These are phyloP conservation scores for Salmo trutta DNA, from an alignment of 2,797 vertebrate species.

Conservation along the genomic window DNA sequence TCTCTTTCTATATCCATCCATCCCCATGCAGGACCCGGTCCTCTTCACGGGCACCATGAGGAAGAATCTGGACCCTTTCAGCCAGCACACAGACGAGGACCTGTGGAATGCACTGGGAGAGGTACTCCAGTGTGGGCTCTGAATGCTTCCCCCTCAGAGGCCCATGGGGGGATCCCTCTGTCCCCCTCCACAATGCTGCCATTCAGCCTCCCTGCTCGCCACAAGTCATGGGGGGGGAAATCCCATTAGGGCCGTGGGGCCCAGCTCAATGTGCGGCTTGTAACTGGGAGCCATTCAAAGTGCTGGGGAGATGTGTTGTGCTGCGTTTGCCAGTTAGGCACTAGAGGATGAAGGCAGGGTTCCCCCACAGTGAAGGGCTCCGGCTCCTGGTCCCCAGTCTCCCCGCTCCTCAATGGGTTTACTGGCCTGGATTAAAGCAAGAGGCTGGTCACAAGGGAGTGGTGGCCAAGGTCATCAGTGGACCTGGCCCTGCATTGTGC, in stretches of 20 bases:
- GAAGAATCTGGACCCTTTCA: slow-evolving; percentile 96
- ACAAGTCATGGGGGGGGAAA: slow-evolving; percentile 80
- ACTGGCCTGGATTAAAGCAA: slow-evolving; percentile 79
- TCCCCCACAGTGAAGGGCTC: slow-evolving; percentile 76
- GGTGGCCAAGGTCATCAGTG: slow-evolving; percentile 76
- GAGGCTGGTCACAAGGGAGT: slow-evolving; percentile 76
- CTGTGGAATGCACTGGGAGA: slow-evolving; percentile 93
- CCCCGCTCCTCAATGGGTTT: slow-evolving; percentile 75
- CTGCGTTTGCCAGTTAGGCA: slow-evolving; percentile 68
- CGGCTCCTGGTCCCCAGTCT: slow-evolving; percentile 65
- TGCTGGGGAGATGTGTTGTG: slow-evolving; percentile 74
- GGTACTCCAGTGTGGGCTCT: slow-evolving; percentile 82
- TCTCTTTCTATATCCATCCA: slow-evolving; percentile 77
- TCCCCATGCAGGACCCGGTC: slow-evolving; percentile 85
- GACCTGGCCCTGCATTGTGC: slow-evolving; percentile 75
- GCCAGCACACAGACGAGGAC: slow-evolving; percentile 89
- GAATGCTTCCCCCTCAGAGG: slow-evolving; percentile 73
- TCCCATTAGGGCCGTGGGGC: slow-evolving; percentile 82
- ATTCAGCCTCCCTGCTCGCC: slow-evolving; percentile 80
- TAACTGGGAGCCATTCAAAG: slow-evolving; percentile 79
- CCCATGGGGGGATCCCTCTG: slow-evolving; percentile 75
- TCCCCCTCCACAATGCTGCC: slow-evolving; percentile 76
- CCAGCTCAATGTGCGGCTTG: slow-evolving; percentile 78
- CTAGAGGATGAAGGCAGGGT: slow-evolving; percentile 64
- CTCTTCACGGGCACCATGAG: slow-evolving; percentile 94